Percentiles rank a stretch among this genome's conserved stretches.
Evolutionary conservation across 2,797 vertebrate species (phyloP).

Genomic region (Lagodon rhomboides): DNA sequence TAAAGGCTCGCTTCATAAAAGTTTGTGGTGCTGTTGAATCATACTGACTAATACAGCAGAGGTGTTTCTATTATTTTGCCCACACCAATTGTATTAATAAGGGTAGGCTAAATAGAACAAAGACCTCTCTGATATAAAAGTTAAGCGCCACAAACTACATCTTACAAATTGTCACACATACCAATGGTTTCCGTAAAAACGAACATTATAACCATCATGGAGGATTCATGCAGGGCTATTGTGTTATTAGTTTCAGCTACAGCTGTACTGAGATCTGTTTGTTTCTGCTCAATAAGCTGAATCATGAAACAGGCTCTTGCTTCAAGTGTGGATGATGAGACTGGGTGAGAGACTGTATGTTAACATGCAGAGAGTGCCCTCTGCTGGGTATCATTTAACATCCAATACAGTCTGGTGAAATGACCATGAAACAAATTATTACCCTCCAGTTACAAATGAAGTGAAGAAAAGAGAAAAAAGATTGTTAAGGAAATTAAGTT

Average conservation of each 20-base stretch:
- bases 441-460: background rate
- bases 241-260: background rate
- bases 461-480: background rate
- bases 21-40: background rate
- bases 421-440: background rate
- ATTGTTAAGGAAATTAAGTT: background rate
- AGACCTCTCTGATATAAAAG: background rate
- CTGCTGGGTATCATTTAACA: slow-evolving; percentile 42
- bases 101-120: background rate
- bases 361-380: slow-evolving; percentile 43
- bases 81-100: background rate
- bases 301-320: too few species aligned
- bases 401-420: background rate
- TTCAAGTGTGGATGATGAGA: too few species aligned
- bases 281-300: background rate
- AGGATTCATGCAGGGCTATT: background rate
- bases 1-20: too few species aligned
- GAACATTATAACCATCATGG: background rate
- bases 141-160: background rate
- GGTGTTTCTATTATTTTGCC: background rate
- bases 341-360: too few species aligned
- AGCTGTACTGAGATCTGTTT: too few species aligned
- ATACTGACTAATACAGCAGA: background rate
- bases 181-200: background rate
- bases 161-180: too few species aligned